Conservation (phyloP, 1,140 invertebrate species). For the Papilio helenus region DNA sequence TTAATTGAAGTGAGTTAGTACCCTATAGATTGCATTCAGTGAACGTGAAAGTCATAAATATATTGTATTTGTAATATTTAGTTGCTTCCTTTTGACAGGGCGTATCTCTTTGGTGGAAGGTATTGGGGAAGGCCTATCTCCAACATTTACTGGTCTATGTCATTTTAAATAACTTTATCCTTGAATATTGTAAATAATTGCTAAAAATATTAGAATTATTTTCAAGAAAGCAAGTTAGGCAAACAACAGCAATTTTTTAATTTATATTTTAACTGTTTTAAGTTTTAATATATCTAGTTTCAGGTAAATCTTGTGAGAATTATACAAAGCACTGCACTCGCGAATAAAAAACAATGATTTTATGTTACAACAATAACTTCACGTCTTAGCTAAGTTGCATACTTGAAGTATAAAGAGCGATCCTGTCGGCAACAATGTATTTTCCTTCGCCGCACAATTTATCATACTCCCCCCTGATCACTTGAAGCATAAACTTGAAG, state of each 20-base stretch:
- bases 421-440: slow-evolving; percentile 25
- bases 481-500: slow-evolving; percentile 37
- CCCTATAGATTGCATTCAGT: slow-evolving; percentile 6
- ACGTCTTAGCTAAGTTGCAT: slow-evolving; percentile 22
- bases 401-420: slow-evolving; percentile 24
- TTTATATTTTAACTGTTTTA: background rate
- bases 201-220: background rate
- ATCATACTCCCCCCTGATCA: slow-evolving; percentile 37
- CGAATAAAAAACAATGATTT: background rate
- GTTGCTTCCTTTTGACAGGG: background rate
- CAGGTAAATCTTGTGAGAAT: background rate
- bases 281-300: background rate
- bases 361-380: slow-evolving; percentile 15
- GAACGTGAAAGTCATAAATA: background rate
- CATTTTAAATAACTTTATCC: background rate
- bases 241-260: too few species aligned
- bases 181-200: background rate
- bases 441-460: slow-evolving; percentile 35
- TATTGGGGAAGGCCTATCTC: too few species aligned
- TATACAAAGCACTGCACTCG: background rate
- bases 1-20: slow-evolving; percentile 15
- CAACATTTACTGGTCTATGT: too few species aligned
- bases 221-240: too few species aligned
- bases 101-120: background rate
- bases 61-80: background rate